A percentile compares a stretch with the other conserved stretches of the same genome.
Conservation (phyloP, 2,797 vertebrate genomes). For the Eupleurogrammus muticus region DNA sequence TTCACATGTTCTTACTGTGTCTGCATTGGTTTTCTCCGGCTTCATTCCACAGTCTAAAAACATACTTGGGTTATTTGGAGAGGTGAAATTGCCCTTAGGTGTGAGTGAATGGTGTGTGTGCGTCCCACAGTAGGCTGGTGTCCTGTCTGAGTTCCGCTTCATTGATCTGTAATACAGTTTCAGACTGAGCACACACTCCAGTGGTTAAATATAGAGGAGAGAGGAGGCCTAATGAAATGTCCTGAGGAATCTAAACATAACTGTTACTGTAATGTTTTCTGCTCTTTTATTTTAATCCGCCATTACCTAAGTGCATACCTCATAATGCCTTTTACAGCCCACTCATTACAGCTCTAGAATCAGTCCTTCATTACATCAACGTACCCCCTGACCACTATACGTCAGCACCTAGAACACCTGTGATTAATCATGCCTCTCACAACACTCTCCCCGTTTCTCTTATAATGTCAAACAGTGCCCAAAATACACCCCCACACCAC, state of each 20-base stretch:
- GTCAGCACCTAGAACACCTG: conserved; percentile 71
- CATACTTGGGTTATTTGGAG: too few relatives aligned
- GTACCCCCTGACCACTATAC: conserved; percentile 44
- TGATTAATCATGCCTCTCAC: conserved; percentile 74
- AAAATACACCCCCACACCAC: conserved; percentile 68
- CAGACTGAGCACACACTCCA: conserved; percentile 7
- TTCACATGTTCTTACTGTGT: background rate
- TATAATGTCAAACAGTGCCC: conserved; percentile 70
- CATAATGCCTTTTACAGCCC: conserved; percentile 57
- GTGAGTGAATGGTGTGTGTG: too few relatives aligned
- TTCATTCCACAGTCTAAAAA: too few relatives aligned
- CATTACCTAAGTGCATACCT: conserved; percentile 42
- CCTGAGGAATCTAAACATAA: conserved; percentile 17
- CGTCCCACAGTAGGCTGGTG: too few relatives aligned
- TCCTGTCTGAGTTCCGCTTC: conserved; percentile 13
- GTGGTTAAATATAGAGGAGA: conserved; percentile 7
- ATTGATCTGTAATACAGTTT: conserved; percentile 22
- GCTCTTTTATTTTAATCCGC: conserved; percentile 21
- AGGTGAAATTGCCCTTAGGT: too few relatives aligned
- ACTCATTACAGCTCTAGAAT: conserved; percentile 55
- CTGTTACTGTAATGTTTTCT: conserved; percentile 27
- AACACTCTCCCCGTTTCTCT: conserved; percentile 66
- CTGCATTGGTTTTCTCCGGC: conserved; percentile 8
- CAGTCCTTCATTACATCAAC: conserved; percentile 58
- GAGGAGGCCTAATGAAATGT: conserved; percentile 10